Base-by-base conservation (phyloP, 2,797 vertebrate species). In the Nyctalus aviator region DNA sequence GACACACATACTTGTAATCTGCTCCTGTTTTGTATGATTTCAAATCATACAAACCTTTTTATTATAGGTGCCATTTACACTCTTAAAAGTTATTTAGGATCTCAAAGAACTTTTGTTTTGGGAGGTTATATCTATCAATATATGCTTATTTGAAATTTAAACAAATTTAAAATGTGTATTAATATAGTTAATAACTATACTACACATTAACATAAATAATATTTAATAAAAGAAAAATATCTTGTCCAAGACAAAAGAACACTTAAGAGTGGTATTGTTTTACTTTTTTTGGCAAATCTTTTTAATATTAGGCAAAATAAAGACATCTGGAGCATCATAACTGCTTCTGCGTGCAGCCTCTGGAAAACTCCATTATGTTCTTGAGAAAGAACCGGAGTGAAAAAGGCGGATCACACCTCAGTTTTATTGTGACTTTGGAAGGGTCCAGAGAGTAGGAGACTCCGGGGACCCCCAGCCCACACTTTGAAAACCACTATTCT, bases 101-200 rank as follows among this genome's bases (percentile, higher is more conserved):
- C 57, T 18, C 82, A 55, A 71, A 71, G 9, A 66, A 72, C 66
- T 88, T 59, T 55, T 32, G 30, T 59, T 66, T 82, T 83, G 48
- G 59, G 30, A 15, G 2, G 30, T 55, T 32, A 9, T 44, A 27
- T 81, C 25, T 72, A 18, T 92, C 20, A 73, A 3, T 53, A 37
- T 57, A 66, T 72, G 17, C 30, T 90, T 75, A 68, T 66, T 90
- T 91, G 35, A 92, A 90, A 90, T 55, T 79, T 84, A 87, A 90
- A 53, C 9, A 41, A 41, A 44, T 44, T 44, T 44, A 44, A 44
- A 44, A 44, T 44, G 44, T 44, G 44, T 44, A 44, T 44, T 44
- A 44, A 11, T 44, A 44, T 11, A 44, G 44, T 44, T 9, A 44
- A 44, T 44, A 44, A 44, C 10, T 44, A 44, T 44, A 44, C 11